Base-by-base conservation (phyloP, 2,113 vertebrate genomes). In the Morone chrysops region DNA sequence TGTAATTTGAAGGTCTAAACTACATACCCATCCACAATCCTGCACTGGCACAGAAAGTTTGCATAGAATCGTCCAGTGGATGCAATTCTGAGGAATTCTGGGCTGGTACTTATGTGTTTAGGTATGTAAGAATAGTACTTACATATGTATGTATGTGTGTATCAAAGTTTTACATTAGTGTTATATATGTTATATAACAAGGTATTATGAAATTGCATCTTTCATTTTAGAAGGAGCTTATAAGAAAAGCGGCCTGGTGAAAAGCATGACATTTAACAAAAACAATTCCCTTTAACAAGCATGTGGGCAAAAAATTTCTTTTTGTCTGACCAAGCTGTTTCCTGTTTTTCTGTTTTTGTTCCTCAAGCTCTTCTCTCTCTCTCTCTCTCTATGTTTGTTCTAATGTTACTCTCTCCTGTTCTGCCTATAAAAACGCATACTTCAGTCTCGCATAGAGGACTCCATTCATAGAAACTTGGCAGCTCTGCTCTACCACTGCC, bases 401-500 rank as follows among this genome's bases (percentile, higher is more conserved):
- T 13, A 13, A 10, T 47, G 11, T 25, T 18, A 51, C 45, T 45
- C 22, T 61, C 10, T 67, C 25, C 59, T 60, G 5, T 41, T 71
- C 13, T 56, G 70, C 68, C 53, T 65, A 10, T 75, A 22, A 75
- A 75, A 70, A 78, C 69, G 45, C 70, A 45, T 8, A 47, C 9
- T 66, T 60, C 25, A 70, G 9, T 45, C 41, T 20, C 10, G 50
- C 38, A 83, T 17, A 70, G 69, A 66, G 17, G 48, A 40, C 40
- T 75, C 48, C 48, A 78, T 88, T 87, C 72, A 85, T 63, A 60
- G n/a, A 70, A 74, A 59, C 70, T 62, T 85, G 81, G 81, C 75
- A 70, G 51, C 65, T 45, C 47, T 36, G 45, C 20, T 1, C 18
- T 4, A 36, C 50, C 65, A 59, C n/a, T 67, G 12, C 0, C 18